Conservation (phyloP, 2,888 invertebrate species). For the Lordiphosa andalusiaca region DNA sequence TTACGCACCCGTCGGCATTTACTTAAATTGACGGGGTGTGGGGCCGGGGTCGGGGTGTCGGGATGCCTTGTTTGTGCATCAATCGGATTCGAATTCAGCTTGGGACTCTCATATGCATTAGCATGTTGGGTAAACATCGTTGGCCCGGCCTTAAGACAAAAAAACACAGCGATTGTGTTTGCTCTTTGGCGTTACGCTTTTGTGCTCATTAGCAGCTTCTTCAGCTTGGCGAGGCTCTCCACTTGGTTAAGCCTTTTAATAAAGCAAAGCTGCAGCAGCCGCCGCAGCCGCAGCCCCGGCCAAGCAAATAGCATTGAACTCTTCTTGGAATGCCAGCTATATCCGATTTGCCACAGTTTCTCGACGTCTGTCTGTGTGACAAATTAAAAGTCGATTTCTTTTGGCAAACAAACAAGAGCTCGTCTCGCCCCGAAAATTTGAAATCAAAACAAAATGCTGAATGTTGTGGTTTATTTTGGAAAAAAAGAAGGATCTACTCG, state of each 20-base stretch:
- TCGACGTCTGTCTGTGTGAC: constrained; percentile 55
- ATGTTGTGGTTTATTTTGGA: constrained; percentile 52
- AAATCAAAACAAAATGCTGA: constrained; percentile 56
- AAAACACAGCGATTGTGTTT: constrained; percentile 37
- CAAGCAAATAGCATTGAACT: constrained; percentile 64
- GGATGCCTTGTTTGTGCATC: constrained; percentile 51
- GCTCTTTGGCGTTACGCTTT: constrained; percentile 69
- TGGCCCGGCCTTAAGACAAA: constrained; percentile 68
- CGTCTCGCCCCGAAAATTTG: constrained; percentile 50
- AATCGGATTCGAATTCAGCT: constrained; percentile 51
- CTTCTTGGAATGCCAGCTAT: constrained; percentile 54
- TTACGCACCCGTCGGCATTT: constrained; percentile 78
- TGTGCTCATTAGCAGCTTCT: constrained; percentile 71
- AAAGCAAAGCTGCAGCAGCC: constrained; percentile 30
- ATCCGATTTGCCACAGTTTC: constrained; percentile 52
- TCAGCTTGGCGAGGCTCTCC: constrained; percentile 19
- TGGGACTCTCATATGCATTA: constrained; percentile 56
- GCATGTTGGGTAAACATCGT: constrained; percentile 68
- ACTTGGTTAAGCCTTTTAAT: constrained; percentile 48
- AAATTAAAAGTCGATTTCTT: constrained; percentile 62
- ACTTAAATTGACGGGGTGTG: constrained; percentile 21
- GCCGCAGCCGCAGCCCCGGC: constrained; percentile 1
- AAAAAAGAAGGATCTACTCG: constrained; percentile 58
- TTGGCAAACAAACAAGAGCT: constrained; percentile 27
- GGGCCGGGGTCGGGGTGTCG: constrained; percentile 9